Percentiles rank a stretch among this genome's conserved stretches.
phyloP scores from a whole-genome alignment of 2,113 vertebrate species.

The Panurus biarmicus region DNA sequence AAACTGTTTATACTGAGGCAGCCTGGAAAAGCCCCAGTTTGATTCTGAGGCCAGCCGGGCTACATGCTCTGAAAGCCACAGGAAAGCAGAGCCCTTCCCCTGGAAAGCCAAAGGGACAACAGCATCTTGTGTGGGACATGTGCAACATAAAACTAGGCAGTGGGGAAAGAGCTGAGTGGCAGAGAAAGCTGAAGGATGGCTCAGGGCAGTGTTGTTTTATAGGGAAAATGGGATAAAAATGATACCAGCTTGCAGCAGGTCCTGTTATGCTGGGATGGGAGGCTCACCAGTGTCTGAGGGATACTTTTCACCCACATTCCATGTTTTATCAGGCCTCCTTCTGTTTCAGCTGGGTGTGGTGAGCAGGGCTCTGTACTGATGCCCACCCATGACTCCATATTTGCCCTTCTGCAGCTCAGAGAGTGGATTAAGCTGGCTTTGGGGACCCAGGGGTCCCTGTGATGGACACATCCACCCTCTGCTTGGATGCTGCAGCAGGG shows the following conservation, averaged over 20 bases:
- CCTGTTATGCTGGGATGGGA: neutral
- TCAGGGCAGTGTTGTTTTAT: neutral
- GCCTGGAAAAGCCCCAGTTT: neutral
- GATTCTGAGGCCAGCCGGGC: neutral
- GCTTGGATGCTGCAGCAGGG: neutral
- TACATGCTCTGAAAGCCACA: neutral
- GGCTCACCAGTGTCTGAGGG: neutral
- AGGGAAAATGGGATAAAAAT: neutral
- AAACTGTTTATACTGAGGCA: slow-evolving; percentile 21
- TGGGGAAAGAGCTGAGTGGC: neutral
- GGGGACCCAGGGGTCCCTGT: neutral
- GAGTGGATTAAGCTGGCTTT: neutral
- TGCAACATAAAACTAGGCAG: neutral
- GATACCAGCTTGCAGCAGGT: neutral
- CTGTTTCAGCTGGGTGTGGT: neutral
- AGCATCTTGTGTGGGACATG: neutral
- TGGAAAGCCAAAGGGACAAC: neutral
- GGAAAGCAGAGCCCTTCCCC: neutral
- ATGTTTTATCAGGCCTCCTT: neutral
- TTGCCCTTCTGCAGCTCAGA: neutral
- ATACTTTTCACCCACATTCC: neutral
- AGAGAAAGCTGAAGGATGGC: neutral
- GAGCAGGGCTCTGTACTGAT: neutral
- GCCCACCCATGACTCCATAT: neutral
- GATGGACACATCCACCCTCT: neutral